Evolutionary conservation across 1,140 invertebrate species (phyloP), one percentile per base, ranked within the genome.

Genomic region (Megalopta genalis): DNA sequence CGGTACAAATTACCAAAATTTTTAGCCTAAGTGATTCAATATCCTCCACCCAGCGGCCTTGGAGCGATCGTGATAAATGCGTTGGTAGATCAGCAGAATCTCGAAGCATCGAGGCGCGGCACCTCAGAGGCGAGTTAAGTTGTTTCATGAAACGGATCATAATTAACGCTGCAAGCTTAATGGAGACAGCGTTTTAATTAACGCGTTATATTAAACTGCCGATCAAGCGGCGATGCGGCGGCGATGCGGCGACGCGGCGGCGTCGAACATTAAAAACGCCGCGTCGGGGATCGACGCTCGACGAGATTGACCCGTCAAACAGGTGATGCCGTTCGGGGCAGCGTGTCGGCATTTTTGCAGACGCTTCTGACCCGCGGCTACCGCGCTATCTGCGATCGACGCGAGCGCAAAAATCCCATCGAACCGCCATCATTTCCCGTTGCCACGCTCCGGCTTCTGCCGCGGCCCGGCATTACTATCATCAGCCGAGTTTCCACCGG

Each of bases 391-490:
- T 77, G 12, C 62, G 62, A 71, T 77, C 82, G 49, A 21, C 2
- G 37, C 27, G 39, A 46, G 76, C 80, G 77, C 14, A 60, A 57
- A 79, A 84, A 82, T 84, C 76, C 65, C 39, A 84, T 84, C 82
- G 69, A 74, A 69, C 81, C 62, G 59, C 69, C 76, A 71, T 86
- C 68, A 82, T 82, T 82, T 86, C 80, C 79, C 74, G 68, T 82
- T 76, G 64, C 75, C 76, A 52, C 59, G 32, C 66, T 66, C 83
- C 42, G 37, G 72, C 72, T 57, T 63, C n/a, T n/a, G n/a, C n/a
- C n/a, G n/a, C n/a, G n/a, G n/a, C n/a, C n/a, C n/a, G n/a, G 63
- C 76, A 86, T 81, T 72, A 86, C 82, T 86, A 84, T 86, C 84
- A 86, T 86, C 80, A 83, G 42, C 42, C 42, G 42, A 23, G 72